Evolutionary conservation across 2,888 invertebrate genomes (phyloP), one percentile per base, ranked within the genome.

Genomic region (Dendrolimus houi): DNA sequence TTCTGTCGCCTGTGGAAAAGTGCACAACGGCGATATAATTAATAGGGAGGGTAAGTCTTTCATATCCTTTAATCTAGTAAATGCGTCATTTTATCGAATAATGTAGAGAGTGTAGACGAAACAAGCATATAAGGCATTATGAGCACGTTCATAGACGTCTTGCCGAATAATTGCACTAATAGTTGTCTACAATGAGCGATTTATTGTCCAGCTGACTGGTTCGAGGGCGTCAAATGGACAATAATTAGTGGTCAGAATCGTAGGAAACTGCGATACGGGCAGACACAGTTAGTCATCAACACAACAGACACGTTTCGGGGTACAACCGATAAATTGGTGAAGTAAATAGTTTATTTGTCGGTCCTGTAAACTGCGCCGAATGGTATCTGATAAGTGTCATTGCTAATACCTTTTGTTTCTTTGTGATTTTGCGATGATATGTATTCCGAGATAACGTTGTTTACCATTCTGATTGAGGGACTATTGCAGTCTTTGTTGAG

Each of bases 11-110:
- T 67, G 73, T 76, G 76, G 77, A 83, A 81, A 82, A 87, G 85
- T 84, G 81, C 75, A 80, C 74, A 81, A 80, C 84, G 83, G 83
- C 82, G 75, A 83, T 84, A 77, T 78, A 89, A 78, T 83, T 10
- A 86, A 86, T 87, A 85, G 87, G 88, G 90, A 89, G 89, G 91
- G 91, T 91, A 91, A 83, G 91, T 91, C 87, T 87, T 87, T 85
- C 81, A 85, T 79, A 79, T 88, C 82, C 85, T 80, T 68, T 79
- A 86, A 81, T 87, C 80, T 83, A 81, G 86, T 86, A 88, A 90
- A 90, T 91, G 91, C 91, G 91, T 91, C 88, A 91, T 90, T 88
- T 87, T 87, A 86, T 83, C 77, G 76, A 85, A 86, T 85, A 86
- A 74, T 81, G 77, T 81, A 66, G 68, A 71, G 70, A 75, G 75